phyloP scores from a whole-genome alignment of 2,113 vertebrate species.

The Pseudorectes ferrugineus region DNA sequence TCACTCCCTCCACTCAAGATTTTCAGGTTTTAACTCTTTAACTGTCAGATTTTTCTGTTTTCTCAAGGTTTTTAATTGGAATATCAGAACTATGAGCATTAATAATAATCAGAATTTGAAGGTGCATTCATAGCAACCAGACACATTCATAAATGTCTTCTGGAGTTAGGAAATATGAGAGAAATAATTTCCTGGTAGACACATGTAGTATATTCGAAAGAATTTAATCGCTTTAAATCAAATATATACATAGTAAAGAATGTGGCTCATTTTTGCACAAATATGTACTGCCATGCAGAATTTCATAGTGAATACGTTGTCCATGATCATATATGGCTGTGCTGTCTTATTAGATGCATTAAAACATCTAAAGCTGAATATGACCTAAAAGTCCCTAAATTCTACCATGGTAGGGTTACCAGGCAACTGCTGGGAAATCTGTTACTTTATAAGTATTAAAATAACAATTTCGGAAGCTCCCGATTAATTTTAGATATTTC shows the following conservation, averaged over 20 bases:
- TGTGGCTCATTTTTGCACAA: neutral
- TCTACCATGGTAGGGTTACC: neutral
- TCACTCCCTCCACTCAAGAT: neutral
- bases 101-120: neutral
- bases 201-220: neutral
- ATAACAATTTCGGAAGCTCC: neutral
- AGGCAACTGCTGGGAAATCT: neutral
- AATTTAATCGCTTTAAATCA: neutral
- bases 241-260: neutral
- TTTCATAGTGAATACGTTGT: neutral
- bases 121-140: neutral
- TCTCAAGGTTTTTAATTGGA: neutral
- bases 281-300: neutral
- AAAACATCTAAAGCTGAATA: neutral
- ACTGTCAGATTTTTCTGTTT: neutral
- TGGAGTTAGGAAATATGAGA: neutral
- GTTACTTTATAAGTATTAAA: neutral
- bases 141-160: neutral
- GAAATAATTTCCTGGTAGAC: neutral
- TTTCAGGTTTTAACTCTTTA: neutral
- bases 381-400: neutral
- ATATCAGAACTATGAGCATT: neutral
- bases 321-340: neutral
- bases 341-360: neutral
- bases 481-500: neutral